Evolutionary conservation across 1,140 invertebrate species (phyloP).

Genomic region (Neodiprion fabricii): DNA sequence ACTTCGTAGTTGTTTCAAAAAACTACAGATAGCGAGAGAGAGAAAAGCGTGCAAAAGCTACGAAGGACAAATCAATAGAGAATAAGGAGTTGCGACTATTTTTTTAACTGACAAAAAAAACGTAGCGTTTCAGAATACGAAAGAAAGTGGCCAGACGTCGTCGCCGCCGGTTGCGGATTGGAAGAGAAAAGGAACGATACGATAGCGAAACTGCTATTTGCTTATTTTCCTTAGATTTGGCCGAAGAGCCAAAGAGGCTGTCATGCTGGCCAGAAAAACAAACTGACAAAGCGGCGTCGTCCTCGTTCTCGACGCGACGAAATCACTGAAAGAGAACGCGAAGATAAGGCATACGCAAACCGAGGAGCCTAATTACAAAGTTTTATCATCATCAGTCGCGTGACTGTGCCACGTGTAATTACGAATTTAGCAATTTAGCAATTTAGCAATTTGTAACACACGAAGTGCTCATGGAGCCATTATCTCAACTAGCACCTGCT

Average conservation of each 20-base stretch:
- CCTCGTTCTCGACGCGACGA: background rate
- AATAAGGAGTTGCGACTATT: background rate
- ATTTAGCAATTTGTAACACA: background rate
- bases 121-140: background rate
- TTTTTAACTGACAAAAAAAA: background rate
- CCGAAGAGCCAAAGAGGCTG: background rate
- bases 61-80: background rate
- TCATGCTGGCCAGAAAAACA: background rate
- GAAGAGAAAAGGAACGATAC: background rate
- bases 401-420: background rate
- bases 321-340: background rate
- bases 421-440: slow-evolving; percentile 8
- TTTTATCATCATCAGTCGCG: background rate
- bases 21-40: background rate
- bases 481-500: slow-evolving; percentile 31
- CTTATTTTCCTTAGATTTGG: slow-evolving; percentile 3
- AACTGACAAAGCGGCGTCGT: background rate
- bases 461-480: slow-evolving; percentile 17
- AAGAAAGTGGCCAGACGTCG: background rate
- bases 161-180: background rate
- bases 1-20: background rate
- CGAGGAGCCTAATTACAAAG: background rate
- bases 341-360: background rate
- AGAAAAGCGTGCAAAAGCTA: no score
- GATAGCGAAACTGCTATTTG: background rate